Evolutionary conservation across 2,797 vertebrate genomes (phyloP).

Genomic region (Staurois parvus): DNA sequence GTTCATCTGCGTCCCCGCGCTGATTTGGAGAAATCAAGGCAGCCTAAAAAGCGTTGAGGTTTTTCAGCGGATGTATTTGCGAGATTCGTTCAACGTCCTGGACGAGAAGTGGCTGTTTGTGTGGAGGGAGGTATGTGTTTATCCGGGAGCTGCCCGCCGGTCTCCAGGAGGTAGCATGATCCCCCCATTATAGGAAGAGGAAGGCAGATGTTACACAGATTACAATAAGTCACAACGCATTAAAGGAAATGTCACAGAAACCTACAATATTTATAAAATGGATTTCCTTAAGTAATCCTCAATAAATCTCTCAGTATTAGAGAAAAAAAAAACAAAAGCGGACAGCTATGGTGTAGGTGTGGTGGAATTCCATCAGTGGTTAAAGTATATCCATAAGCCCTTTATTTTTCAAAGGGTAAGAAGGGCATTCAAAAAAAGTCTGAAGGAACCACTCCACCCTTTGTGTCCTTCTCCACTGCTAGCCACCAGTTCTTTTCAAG

Average conservation of each 20-base stretch:
- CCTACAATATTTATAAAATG: background rate
- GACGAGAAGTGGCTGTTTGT: background rate
- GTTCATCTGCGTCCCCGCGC: constrained; percentile 31
- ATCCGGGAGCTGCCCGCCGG: background rate
- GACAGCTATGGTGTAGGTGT: too few species aligned
- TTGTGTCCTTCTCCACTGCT: too few species aligned
- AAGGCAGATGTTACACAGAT: background rate
- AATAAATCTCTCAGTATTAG: too few species aligned
- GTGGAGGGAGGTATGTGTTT: background rate
- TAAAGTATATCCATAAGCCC: too few species aligned
- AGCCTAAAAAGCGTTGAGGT: background rate
- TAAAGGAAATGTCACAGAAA: background rate
- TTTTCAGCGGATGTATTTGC: background rate
- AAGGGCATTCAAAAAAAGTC: too few species aligned
- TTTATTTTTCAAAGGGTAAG: too few species aligned
- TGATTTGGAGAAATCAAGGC: constrained; percentile 6
- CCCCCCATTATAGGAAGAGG: background rate
- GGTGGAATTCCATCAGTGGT: too few species aligned
- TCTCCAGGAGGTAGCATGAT: background rate
- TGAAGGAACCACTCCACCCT: too few species aligned
- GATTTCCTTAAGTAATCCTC: background rate
- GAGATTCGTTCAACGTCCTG: background rate
- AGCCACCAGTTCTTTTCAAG: too few species aligned
- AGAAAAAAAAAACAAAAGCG: too few species aligned
- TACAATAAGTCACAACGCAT: background rate